A percentile compares a stretch with the other conserved stretches of the same genome.
phyloP scores from a whole-genome alignment of 2,888 invertebrate species.

The Crioceris asparagi region DNA sequence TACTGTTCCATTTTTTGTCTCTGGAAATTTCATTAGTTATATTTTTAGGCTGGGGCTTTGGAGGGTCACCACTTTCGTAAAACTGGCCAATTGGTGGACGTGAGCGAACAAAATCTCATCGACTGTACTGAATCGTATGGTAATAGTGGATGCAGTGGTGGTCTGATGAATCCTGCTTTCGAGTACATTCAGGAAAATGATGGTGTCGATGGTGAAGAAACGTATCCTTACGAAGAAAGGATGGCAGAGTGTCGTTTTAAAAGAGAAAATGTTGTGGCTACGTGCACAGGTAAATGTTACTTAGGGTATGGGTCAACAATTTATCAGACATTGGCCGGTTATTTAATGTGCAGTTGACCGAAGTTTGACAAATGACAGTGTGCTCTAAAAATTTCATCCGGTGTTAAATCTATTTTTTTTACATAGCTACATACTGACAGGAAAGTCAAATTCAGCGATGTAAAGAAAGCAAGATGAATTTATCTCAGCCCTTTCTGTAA shows the following conservation, averaged over 20 bases:
- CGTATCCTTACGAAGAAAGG: constrained; percentile 42
- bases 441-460: too few species aligned
- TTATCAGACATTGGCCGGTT: too few species aligned
- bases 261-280: constrained; percentile 22
- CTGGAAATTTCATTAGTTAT: neutral
- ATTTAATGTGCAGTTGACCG: too few species aligned
- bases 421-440: too few species aligned
- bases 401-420: too few species aligned
- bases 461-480: too few species aligned
- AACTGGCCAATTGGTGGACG: constrained; percentile 40
- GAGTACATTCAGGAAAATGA: constrained; percentile 40
- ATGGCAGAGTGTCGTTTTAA: constrained; percentile 23
- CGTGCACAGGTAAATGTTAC: constrained; percentile 39
- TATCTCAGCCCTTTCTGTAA: too few species aligned
- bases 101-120: constrained; percentile 47
- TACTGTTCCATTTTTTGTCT: neutral
- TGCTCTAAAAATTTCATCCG: too few species aligned
- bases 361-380: too few species aligned
- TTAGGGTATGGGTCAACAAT: too few species aligned
- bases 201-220: constrained; percentile 45
- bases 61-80: constrained; percentile 46
- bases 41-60: constrained; percentile 44
- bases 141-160: constrained; percentile 46
- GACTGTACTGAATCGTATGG: constrained; percentile 43
- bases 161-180: constrained; percentile 42